phyloP scores from a whole-genome alignment of 2,888 invertebrate genomes.

The Trilocha varians region DNA sequence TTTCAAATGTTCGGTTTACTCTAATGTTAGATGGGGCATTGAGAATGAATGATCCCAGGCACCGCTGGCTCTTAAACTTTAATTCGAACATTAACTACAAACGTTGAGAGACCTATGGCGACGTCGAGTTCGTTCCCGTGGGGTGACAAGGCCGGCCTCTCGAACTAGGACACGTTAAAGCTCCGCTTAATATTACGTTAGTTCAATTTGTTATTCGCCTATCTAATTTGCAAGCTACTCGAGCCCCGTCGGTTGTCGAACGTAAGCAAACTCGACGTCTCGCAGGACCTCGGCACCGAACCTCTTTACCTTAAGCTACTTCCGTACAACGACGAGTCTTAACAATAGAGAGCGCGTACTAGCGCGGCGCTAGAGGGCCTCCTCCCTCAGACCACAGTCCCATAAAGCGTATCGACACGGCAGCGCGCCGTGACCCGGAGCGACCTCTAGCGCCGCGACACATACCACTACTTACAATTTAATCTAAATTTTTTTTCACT shows the following conservation, averaged over 20 bases:
- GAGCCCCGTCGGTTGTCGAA: constrained; percentile 40
- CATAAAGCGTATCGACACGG: constrained; percentile 60
- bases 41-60: constrained; percentile 4
- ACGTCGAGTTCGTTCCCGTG: constrained; percentile 40
- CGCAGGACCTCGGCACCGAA: constrained; percentile 53
- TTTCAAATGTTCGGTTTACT: background rate
- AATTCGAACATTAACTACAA: constrained; percentile 11
- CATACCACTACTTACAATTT: constrained; percentile 43
- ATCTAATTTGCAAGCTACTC: constrained; percentile 64
- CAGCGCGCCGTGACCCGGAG: constrained; percentile 17
- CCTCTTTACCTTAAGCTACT: constrained; percentile 37
- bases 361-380: constrained; percentile 7
- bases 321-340: constrained; percentile 42
- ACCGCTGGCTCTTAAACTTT: constrained; percentile 4
- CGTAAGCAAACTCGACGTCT: constrained; percentile 44
- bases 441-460: constrained; percentile 33
- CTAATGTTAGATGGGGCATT: background rate
- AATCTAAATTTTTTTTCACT: constrained; percentile 44
- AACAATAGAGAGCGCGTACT: constrained; percentile 17
- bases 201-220: constrained; percentile 71
- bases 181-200: constrained; percentile 54
- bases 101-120: constrained; percentile 24
- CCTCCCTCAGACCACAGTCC: constrained; percentile 40
- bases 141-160: constrained; percentile 25
- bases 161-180: constrained; percentile 55